A percentile compares a stretch with the other conserved stretches of the same genome.
Evolutionary conservation across 1,140 invertebrate genomes (phyloP).

Genomic region (Drosophila orena): DNA sequence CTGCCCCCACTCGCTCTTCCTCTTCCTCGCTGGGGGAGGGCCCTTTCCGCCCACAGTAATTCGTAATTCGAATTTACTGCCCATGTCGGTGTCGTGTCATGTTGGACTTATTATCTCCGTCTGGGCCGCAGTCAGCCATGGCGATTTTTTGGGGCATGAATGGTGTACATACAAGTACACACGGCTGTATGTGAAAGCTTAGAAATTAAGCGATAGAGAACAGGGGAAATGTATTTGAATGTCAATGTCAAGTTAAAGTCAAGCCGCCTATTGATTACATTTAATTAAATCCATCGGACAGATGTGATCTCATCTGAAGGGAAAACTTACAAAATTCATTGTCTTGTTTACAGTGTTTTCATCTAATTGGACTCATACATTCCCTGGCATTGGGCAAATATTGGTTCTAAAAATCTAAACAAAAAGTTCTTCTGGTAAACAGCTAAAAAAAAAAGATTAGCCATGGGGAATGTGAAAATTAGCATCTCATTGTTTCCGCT

Average conservation of each 20-base stretch:
- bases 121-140: conserved; percentile 46
- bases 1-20: conserved; percentile 14
- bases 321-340: conserved; percentile 16
- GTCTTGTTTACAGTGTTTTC: conserved; percentile 1
- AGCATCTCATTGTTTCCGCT: conserved; percentile 1
- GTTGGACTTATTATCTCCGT: conserved; percentile 48
- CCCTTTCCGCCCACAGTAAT: conserved; percentile 27
- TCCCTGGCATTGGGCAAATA: conserved; percentile 22
- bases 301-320: conserved; percentile 42
- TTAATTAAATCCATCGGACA: conserved; percentile 57
- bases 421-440: conserved; percentile 25
- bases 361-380: conserved; percentile 9
- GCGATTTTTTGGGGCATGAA: conserved; percentile 17
- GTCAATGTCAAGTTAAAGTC: conserved; percentile 77
- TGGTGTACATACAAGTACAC: not conserved
- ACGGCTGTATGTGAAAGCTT: conserved; percentile 24
- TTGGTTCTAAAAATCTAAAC: conserved; percentile 5
- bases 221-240: conserved; percentile 59
- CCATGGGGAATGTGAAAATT: not conserved
- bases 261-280: conserved; percentile 46
- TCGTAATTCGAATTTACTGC: conserved; percentile 62
- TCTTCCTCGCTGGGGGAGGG: conserved; percentile 4
- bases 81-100: conserved; percentile 51
- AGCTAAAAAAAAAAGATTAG: not conserved
- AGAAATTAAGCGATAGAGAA: conserved; percentile 50